Percentiles rank a stretch among this genome's conserved stretches.
These are phyloP conservation scores for Unio pictorum DNA, from an alignment of 2,888 invertebrate species.

Conservation along the genomic window DNA sequence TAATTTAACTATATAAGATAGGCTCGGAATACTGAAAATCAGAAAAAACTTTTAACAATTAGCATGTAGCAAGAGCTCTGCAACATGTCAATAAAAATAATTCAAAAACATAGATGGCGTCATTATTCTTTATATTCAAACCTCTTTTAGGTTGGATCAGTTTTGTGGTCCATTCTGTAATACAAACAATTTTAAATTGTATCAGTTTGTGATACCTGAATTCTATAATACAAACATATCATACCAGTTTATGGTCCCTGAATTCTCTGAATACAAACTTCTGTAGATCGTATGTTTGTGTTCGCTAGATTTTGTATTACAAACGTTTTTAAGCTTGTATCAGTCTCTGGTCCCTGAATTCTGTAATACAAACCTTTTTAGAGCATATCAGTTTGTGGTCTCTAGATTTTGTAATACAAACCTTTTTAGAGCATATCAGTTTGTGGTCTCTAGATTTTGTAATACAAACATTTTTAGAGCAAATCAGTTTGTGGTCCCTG, in stretches of 20 bases:
- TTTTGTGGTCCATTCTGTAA: neutral
- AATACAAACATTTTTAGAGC: constrained; percentile 75
- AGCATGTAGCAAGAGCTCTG: too few species aligned
- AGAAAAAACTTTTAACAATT: too few species aligned
- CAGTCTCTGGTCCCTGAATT: neutral
- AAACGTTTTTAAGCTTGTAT: constrained; percentile 77
- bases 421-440: constrained; percentile 76
- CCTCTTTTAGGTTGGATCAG: constrained; percentile 75
- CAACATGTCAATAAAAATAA: too few species aligned
- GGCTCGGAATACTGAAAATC: too few species aligned
- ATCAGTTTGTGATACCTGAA: constrained; percentile 95
- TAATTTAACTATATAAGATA: too few species aligned
- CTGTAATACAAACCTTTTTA: constrained; percentile 75
- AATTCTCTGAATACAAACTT: constrained; percentile 92
- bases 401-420: constrained; percentile 19
- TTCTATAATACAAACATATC: constrained; percentile 82
- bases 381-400: constrained; percentile 44
- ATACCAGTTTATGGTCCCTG: constrained; percentile 92
- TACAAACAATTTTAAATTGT: constrained; percentile 79
- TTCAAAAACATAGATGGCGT: too few species aligned
- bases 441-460: neutral
- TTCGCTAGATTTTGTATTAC: neutral
- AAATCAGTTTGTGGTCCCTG: neutral
- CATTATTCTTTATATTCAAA: constrained; percentile 17
- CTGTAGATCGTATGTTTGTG: constrained; percentile 83